Conservation (phyloP, 92 coral and sea anemone species). For the Palythoa grandis region DNA sequence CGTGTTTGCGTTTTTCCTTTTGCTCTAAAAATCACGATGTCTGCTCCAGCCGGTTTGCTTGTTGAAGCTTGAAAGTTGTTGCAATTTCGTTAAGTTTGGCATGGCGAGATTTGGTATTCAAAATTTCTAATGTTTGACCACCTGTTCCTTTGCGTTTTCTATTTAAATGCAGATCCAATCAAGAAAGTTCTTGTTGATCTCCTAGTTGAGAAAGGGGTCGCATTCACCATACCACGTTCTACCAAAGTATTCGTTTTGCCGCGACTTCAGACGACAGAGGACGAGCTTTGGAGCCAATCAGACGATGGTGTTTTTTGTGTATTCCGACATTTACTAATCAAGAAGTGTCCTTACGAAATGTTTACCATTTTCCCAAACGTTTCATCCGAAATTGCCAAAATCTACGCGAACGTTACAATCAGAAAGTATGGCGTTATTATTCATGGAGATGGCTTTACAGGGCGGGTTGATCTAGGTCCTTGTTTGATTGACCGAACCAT, state of each 20-base stretch:
- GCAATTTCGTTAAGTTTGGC: too few species aligned
- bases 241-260: conserved; percentile 56
- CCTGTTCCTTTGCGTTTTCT: not conserved
- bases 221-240: conserved; percentile 33
- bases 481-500: conserved; percentile 58
- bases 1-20: too few species aligned
- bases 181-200: conserved; percentile 52
- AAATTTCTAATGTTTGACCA: not conserved
- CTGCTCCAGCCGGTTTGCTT: too few species aligned
- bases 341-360: conserved; percentile 51
- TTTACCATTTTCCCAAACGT: conserved; percentile 52
- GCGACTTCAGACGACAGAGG: conserved; percentile 37
- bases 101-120: too few species aligned
- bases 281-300: conserved; percentile 56
- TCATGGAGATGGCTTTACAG: conserved; percentile 50
- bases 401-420: conserved; percentile 43
- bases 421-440: conserved; percentile 55
- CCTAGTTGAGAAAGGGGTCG: conserved; percentile 60
- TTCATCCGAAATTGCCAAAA: conserved; percentile 40
- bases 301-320: conserved; percentile 52
- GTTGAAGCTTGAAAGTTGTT: too few species aligned
- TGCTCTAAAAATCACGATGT: too few species aligned
- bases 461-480: conserved; percentile 72
- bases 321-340: conserved; percentile 56
- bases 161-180: conserved; percentile 44